phyloP scores from a whole-genome alignment of 2,888 invertebrate species.

The Hypolimnas misippus region DNA sequence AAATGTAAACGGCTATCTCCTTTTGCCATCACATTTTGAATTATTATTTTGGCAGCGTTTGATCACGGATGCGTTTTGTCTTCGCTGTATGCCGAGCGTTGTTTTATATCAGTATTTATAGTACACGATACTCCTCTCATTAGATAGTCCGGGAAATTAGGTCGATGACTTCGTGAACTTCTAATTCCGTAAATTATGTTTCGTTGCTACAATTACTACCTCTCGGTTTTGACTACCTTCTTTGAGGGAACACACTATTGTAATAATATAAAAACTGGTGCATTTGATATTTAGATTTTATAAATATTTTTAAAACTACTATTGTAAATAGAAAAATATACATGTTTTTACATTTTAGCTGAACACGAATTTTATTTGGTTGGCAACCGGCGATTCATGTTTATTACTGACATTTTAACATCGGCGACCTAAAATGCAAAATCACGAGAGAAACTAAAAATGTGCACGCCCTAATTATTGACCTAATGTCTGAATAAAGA shows the following conservation, averaged over 20 bases:
- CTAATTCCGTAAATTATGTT: constrained; percentile 48
- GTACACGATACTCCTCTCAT: constrained; percentile 64
- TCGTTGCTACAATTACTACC: constrained; percentile 29
- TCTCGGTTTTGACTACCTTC: background rate
- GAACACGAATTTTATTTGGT: background rate
- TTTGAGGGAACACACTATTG: background rate
- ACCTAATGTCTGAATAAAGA: constrained; percentile 47
- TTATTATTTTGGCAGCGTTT: constrained; percentile 73
- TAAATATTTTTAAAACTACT: no score
- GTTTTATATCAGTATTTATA: constrained; percentile 70
- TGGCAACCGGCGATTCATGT: background rate
- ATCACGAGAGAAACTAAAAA: constrained; percentile 38
- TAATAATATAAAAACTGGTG: background rate
- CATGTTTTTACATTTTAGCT: no score
- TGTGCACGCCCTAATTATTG: constrained; percentile 50
- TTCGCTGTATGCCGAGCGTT: constrained; percentile 57
- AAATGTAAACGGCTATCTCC: constrained; percentile 51
- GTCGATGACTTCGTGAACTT: constrained; percentile 67
- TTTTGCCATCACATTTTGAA: constrained; percentile 55
- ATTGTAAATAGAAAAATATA: no score
- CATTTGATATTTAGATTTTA: background rate
- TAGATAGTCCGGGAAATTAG: constrained; percentile 69
- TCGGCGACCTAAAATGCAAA: constrained; percentile 37
- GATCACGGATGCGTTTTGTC: constrained; percentile 74
- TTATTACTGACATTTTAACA: constrained; percentile 31